These are phyloP conservation scores for Corythaixoides concolor DNA, from an alignment of 2,113 vertebrate genomes.

Conservation along the genomic window DNA sequence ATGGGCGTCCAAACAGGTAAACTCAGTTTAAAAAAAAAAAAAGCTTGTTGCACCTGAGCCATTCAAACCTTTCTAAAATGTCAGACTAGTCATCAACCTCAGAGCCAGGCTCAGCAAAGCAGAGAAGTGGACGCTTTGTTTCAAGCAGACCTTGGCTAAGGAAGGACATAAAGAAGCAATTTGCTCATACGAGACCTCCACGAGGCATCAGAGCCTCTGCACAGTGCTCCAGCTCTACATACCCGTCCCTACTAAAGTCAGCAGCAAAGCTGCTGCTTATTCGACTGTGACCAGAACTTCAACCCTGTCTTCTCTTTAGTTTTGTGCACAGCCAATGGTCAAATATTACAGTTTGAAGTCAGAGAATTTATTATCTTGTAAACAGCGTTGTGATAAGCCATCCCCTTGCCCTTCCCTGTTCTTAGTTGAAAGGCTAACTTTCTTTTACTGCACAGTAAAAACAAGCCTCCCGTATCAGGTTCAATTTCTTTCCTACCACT, in stretches of 20 bases:
- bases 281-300: background rate
- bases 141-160: background rate
- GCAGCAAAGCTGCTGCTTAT: background rate
- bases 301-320: background rate
- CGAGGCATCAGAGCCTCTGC: background rate
- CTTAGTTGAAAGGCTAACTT: conserved; percentile 30
- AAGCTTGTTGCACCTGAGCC: rapidly evolving
- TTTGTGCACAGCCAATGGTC: background rate
- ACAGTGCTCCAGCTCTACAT: background rate
- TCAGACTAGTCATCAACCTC: background rate
- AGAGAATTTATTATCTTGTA: conserved; percentile 45
- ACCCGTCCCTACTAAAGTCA: background rate
- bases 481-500: conserved; percentile 41
- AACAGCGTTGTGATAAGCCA: conserved; percentile 43
- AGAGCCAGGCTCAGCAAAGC: background rate
- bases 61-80: background rate
- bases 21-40: background rate
- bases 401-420: conserved; percentile 54
- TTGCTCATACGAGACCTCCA: background rate
- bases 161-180: background rate
- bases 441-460: conserved; percentile 53
- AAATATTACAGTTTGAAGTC: conserved; percentile 34
- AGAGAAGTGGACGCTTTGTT: background rate
- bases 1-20: background rate
- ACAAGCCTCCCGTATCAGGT: background rate